Evolutionary conservation across 2,797 vertebrate genomes (phyloP).

Genomic region (Helostoma temminkii): DNA sequence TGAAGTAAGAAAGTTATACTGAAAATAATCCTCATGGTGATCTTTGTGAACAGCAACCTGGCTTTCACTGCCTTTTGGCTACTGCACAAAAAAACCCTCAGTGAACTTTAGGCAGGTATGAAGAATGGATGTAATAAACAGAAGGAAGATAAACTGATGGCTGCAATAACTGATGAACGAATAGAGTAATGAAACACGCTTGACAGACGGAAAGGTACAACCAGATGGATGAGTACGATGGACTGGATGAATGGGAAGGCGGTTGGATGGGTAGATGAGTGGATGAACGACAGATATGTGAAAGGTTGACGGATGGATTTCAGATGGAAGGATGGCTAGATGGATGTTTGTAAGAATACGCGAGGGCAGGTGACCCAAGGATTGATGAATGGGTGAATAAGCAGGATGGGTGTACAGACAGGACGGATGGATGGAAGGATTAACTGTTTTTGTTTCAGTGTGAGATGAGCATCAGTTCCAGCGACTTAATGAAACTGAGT

Average conservation of each 20-base stretch:
- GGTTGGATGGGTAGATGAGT: background rate
- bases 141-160: background rate
- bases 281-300: no score
- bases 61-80: background rate
- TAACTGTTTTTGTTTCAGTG: conserved; percentile 19
- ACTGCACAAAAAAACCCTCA: background rate
- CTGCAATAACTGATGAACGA: no score
- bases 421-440: conserved; percentile 5
- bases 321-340: no score
- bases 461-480: conserved; percentile 35
- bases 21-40: conserved; percentile 27
- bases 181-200: background rate
- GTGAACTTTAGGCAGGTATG: background rate
- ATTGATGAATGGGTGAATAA: background rate
- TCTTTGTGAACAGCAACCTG: conserved; percentile 8
- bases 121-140: background rate
- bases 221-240: no score
- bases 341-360: background rate
- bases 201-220: background rate
- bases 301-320: background rate
- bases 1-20: conserved; percentile 8
- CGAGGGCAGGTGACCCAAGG: no score
- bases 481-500: conserved; percentile 25
- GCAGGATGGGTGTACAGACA: conserved; percentile 2
- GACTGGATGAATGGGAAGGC: background rate